Base-by-base conservation (phyloP, 2,888 invertebrate genomes). In the Agrenia bidenticulata region DNA sequence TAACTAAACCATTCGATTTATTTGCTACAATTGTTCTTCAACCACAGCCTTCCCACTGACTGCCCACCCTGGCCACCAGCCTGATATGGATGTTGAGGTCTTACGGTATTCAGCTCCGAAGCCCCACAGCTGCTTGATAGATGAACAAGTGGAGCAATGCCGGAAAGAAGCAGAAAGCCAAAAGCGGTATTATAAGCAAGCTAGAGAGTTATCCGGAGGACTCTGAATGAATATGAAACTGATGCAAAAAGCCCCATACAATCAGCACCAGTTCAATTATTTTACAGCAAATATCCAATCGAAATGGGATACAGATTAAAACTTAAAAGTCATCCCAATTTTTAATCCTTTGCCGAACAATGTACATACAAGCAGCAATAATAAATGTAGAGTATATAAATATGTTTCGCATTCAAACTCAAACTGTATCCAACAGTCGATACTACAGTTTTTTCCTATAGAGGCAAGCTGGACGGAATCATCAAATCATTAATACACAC, bases 11-110 rank as follows among this genome's bases (percentile, higher is more conserved):
- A 45, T 1, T 26, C 24, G 55, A 9, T 41, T 53, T 61, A 9
- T n/a, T 61, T 37, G 13, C 32, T 27, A 24, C 17, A n/a, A n/a
- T n/a, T n/a, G n/a, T n/a, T n/a, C n/a, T n/a, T 32, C 32, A 32
- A 7, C 11, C 4, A 32, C 32, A 68, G 73, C 58, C 2, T 70
- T 73, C 50, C 68, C 73, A 7, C 54, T 62, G 4, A 56, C 66
- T 27, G 49, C 64, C 11, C 65, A 58, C 51, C 74, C 74, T 21
- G 73, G 53, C 11, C 70, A 73, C 51, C 74, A 74, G 41, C 71
- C 71, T 2, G 74, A 74, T 37, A 49, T 73, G n/a, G 67, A 74
- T 26, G 60, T 68, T 41, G 64, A 67, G 15, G 64, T 62, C 4
- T 49, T 73, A 2, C 11, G 69, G 23, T 57, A 49, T 37, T 69